Evolutionary conservation across 2,888 invertebrate genomes (phyloP).

Genomic region (Eutolmus rufibarbis): DNA sequence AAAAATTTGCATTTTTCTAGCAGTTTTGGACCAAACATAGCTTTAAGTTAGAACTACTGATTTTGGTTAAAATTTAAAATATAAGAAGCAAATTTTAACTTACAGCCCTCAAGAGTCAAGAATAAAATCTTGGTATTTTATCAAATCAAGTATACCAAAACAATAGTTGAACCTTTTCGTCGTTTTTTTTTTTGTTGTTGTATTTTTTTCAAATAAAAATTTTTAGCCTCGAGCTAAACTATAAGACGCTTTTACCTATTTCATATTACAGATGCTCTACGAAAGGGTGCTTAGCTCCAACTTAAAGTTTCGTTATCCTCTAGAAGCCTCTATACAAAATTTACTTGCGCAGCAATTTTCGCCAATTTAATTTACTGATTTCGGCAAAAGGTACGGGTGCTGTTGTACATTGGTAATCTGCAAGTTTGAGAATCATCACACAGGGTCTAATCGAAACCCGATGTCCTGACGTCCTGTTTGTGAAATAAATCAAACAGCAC

Average conservation of each 20-base stretch:
- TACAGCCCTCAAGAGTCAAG: too few relatives aligned
- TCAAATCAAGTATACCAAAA: too few relatives aligned
- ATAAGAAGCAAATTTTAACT: too few relatives aligned
- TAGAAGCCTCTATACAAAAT: background rate
- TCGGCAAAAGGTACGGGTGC: background rate
- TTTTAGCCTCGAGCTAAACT: background rate
- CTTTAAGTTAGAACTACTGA: too few relatives aligned
- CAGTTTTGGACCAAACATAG: too few relatives aligned
- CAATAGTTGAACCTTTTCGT: too few relatives aligned
- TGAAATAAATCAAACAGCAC: slow-evolving; percentile 46
- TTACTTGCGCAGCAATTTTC: background rate
- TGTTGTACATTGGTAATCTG: background rate
- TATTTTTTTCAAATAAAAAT: too few relatives aligned
- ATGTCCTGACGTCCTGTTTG: slow-evolving; percentile 32
- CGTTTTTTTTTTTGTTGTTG: too few relatives aligned
- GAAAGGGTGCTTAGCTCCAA: background rate
- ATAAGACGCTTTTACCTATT: background rate
- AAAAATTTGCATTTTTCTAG: too few relatives aligned
- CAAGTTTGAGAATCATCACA: slow-evolving; percentile 11
- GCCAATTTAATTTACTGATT: background rate
- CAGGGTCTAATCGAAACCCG: slow-evolving; percentile 23
- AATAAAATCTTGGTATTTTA: too few relatives aligned
- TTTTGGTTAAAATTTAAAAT: too few relatives aligned
- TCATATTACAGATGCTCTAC: background rate
- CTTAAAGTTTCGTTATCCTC: background rate